Base-by-base conservation (phyloP, 2,113 vertebrate genomes). In the Mormyrus iriodes region DNA sequence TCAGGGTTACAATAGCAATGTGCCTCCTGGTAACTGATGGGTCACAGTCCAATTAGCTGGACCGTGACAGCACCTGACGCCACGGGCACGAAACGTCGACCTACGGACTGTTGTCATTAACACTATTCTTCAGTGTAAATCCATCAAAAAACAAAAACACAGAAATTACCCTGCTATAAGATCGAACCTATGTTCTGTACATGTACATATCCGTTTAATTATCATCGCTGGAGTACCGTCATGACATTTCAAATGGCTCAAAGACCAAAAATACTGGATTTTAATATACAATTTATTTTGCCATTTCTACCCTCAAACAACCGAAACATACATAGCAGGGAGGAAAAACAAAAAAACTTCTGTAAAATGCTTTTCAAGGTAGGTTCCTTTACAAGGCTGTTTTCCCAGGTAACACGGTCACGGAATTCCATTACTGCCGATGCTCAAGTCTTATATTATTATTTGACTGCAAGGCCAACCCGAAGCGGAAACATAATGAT, bases 401-500 rank as follows among this genome's bases (percentile, higher is more conserved):
- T 69, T 53, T 90, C 89, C 85, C 19, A 73, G 55, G 44, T 89
- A 89, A 73, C 31, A 73, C 13, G 46, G 89, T 86, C 82, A 44
- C 49, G 4, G 55, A 90, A 52, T 87, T 49, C 31, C 48, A 90
- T 87, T 90, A 87, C 85, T 46, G 55, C 31, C 89, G 35, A 87
- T 19, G 85, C 55, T 21, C 51, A 49, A 79, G 85, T 55, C 85
- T 86, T 52, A 87, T 39, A 55, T 79, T 89, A 86, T 85, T 86
- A 86, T 87, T 89, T 89, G 85, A 35, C 85, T 86, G 49, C 24
- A 39, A 53, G 89, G 48, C 27, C 55, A 69, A 51, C 65, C 49
- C 17, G 12, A 17, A 79, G 85, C 48, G 65, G 85, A 90, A 90
- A 87, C 42, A 39, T 90, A 90, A 90, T 90, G 85, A 87, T 87